phyloP scores from a whole-genome alignment of 2,113 vertebrate genomes.

The Psilopsiagon aymara region DNA sequence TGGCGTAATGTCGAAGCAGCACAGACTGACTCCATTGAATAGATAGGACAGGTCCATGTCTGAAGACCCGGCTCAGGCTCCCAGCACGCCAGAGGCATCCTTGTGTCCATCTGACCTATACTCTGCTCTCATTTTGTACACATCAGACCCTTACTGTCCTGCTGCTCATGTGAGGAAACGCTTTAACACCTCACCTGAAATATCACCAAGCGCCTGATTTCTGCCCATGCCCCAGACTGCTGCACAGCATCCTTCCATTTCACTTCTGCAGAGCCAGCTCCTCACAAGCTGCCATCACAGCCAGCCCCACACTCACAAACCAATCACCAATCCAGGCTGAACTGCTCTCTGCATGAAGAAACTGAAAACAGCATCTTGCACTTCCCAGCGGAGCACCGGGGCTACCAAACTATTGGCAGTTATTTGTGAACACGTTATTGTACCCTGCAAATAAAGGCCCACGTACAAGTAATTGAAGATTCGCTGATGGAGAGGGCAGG shows the following conservation, averaged over 20 bases:
- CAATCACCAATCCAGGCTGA: background rate
- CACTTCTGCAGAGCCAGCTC: background rate
- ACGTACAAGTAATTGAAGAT: background rate
- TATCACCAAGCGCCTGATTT: background rate
- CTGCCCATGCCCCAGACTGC: accelerated
- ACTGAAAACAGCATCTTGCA: background rate
- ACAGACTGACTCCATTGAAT: background rate
- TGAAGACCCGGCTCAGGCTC: background rate
- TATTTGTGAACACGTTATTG: accelerated
- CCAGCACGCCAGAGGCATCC: background rate
- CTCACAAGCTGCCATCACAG: background rate
- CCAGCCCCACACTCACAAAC: background rate
- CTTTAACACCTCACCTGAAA: background rate
- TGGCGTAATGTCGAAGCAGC: background rate
- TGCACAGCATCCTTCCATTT: background rate
- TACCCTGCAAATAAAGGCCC: background rate
- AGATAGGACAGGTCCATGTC: background rate
- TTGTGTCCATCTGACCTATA: background rate
- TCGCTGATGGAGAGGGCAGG: background rate
- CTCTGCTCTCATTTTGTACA: background rate
- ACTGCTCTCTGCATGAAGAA: background rate
- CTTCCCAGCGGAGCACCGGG: background rate
- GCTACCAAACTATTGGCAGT: background rate
- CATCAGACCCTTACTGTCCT: background rate
- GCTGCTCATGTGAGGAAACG: background rate